Evolutionary conservation across 1,140 invertebrate genomes (phyloP), one percentile per base, ranked within the genome.

Genomic region (Tyrophagus putrescentiae): DNA sequence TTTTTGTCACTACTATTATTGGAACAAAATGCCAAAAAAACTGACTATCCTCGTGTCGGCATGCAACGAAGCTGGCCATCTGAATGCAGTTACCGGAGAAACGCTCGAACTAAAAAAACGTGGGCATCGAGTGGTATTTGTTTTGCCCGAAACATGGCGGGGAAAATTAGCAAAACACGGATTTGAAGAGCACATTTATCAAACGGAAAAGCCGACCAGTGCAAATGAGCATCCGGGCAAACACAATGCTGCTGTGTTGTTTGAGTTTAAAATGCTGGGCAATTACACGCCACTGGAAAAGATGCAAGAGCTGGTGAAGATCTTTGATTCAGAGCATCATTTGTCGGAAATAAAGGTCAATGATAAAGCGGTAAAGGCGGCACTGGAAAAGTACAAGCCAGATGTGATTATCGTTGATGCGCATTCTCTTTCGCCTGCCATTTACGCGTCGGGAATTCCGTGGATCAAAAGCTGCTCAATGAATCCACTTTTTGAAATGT

Each of bases 361-460:
- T 13, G 21, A 39, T 39, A 21, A 13, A 21, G 36, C 36, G 21
- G 13, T 39, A 9, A 54, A 54, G 27, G 7, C 7, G 6, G 28
- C 28, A 9, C 5, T 54, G 6, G 23, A 23, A 21, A 54, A 6
- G 7, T 7, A 21, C 18, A 54, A 31, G 27, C 52, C 52, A 31
- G 52, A 54, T 18, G 52, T 27, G 6, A 54, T 54, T 42, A 27
- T 54, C 18, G 36, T 27, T 31, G 52, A 54, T 31, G 28, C 5
- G 6, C 28, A 21, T 31, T 39, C 28, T 42, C 21, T 27, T 21
- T n/a, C 27, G 7, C 52, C 52, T 7, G 44, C 44, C 23, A 29
- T 48, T 21, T 21, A 27, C 44, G 31, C 21, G 13, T 21, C 44
- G 7, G 52, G 52, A 7, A 31, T 23, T 54, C 21, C 52, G 21